A percentile compares a stretch with the other conserved stretches of the same genome.
Conservation (phyloP, 2,113 vertebrate species). For the Petroica traversi region DNA sequence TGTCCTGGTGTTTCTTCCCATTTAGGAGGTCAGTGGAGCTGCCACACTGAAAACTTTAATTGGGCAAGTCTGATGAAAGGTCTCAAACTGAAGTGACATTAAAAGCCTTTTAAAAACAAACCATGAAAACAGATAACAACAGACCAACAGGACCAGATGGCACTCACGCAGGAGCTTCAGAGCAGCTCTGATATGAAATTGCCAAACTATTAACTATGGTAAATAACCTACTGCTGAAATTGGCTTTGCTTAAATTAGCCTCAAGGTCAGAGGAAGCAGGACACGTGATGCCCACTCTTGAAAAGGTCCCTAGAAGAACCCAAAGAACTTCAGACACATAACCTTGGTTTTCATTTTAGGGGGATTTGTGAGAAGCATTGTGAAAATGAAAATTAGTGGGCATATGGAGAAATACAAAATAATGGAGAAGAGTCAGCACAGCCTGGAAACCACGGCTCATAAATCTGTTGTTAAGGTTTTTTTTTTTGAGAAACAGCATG, state of each 20-base stretch:
- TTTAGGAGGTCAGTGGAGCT: not conserved
- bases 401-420: slow-evolving; percentile 6
- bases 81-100: not conserved
- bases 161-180: not conserved
- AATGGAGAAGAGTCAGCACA: not conserved
- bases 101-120: slow-evolving; percentile 33
- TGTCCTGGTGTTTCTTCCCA: not conserved
- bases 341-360: not conserved
- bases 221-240: not conserved
- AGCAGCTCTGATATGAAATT: slow-evolving; percentile 17
- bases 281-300: not conserved
- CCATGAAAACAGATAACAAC: not conserved
- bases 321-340: not conserved
- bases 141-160: slow-evolving; percentile 58
- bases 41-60: not conserved
- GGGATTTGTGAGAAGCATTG: not conserved
- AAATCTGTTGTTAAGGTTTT: not conserved
- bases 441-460: not conserved
- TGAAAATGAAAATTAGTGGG: not conserved
- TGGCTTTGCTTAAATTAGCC: slow-evolving; percentile 22
- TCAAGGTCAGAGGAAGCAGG: not conserved
- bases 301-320: not conserved
- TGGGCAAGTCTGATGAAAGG: not conserved
- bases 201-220: slow-evolving; percentile 46
- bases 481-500: not conserved